Evolutionary conservation across 2,888 invertebrate species (phyloP).

Genomic region (Eilema depressum): DNA sequence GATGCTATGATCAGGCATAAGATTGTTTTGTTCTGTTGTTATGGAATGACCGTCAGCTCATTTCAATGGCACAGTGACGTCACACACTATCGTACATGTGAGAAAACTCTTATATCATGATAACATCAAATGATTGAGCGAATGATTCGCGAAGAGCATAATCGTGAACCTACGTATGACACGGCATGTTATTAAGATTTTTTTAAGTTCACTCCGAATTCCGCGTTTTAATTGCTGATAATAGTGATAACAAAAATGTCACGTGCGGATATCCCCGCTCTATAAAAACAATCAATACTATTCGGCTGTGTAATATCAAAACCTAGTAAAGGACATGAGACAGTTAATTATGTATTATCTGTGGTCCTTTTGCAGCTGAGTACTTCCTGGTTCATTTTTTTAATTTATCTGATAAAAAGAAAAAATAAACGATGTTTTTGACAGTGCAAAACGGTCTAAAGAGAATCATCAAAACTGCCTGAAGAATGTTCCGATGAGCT

Average conservation of each 20-base stretch:
- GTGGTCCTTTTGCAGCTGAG: too few relatives aligned
- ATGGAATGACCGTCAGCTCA: constrained; percentile 40
- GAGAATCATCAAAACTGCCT: too few relatives aligned
- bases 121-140: constrained; percentile 33
- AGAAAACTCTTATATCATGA: constrained; percentile 29
- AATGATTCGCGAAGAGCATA: constrained; percentile 32
- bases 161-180: constrained; percentile 29
- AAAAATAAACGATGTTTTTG: too few relatives aligned
- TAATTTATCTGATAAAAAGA: too few relatives aligned
- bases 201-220: background rate
- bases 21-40: constrained; percentile 24
- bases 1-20: background rate
- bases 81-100: constrained; percentile 31
- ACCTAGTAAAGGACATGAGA: background rate
- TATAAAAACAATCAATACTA: background rate
- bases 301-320: too few relatives aligned
- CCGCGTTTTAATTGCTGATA: constrained; percentile 9
- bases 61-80: constrained; percentile 51
- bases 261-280: background rate
- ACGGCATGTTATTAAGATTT: background rate
- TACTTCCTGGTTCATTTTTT: too few relatives aligned
- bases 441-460: too few relatives aligned
- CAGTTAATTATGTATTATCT: too few relatives aligned
- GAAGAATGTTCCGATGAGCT: too few relatives aligned
- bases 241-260: constrained; percentile 15